Evolutionary conservation across 2,888 invertebrate genomes (phyloP), one percentile per base, ranked within the genome.

Genomic region (Notodonta ziczac): DNA sequence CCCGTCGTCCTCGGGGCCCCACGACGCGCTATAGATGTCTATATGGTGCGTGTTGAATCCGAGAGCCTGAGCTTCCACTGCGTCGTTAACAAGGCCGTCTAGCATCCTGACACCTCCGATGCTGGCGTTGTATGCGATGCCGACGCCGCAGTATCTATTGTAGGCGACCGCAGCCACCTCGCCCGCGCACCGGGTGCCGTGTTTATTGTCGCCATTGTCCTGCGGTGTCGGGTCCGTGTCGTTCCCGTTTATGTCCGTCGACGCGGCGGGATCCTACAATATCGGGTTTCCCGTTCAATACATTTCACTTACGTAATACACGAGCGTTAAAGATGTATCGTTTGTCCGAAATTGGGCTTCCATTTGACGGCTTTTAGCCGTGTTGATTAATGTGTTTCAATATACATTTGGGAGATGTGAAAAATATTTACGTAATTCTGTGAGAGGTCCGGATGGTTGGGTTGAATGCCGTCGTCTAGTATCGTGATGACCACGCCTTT

Each of bases 121-220:
- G 87, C 97, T 98, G 66, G 98, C 96, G 91, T 99, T 98, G 93
- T 97, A 99, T 44, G 99, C 99, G 62, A 99, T 97, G 56, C 99
- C 99, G 56, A 99, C 98, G 50, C 99, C 99, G 88, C 99, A 99
- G 83, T 97, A 97, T 83, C 96, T 96, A 93, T 99, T 99, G 91
- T 98, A 98, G 58, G 99, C 99, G 65, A 98, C 96, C 70, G 98
- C 99, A 50, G 99, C 98, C 10, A 99, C 99, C 94, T 99, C 99
- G 39, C 99, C 99, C 35, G 99, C 99, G 89, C 99, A 99, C 75
- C 99, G 95, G 67, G 99, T 99, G 55, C 99, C 99, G 88, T 99
- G 99, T 94, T 99, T 99, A 95, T 99, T 99, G 92, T 99, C 99
- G 48, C 98, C 98, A 93, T 99, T 98, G 94, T 99, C 98, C 89